Evolutionary conservation across 2,888 invertebrate genomes (phyloP).

Genomic region (Drosophila flavopinicola): DNA sequence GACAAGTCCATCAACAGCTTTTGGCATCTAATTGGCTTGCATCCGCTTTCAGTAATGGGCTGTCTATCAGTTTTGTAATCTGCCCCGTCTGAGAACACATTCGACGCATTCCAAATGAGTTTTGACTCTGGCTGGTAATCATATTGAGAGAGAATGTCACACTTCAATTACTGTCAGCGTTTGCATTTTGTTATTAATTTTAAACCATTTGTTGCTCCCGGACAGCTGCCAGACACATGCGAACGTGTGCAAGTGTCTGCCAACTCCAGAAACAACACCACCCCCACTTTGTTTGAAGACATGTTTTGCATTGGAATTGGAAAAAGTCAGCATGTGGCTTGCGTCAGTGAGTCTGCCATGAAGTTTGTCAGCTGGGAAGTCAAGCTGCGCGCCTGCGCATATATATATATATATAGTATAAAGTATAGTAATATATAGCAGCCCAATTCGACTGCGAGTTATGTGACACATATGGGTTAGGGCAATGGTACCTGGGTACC

Average conservation of each 20-base stretch:
- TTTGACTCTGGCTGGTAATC: constrained; percentile 59
- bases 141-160: constrained; percentile 69
- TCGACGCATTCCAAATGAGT: constrained; percentile 48
- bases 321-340: constrained; percentile 71
- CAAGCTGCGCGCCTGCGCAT: constrained; percentile 77
- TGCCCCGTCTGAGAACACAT: constrained; percentile 28
- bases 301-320: constrained; percentile 76
- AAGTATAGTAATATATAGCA: too few species aligned
- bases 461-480: constrained; percentile 66
- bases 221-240: constrained; percentile 70
- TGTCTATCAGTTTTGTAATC: constrained; percentile 48
- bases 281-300: constrained; percentile 37
- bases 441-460: constrained; percentile 55
- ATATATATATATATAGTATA: constrained; percentile 8
- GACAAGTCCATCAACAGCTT: constrained; percentile 43
- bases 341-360: constrained; percentile 63
- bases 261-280: neutral
- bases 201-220: constrained; percentile 40
- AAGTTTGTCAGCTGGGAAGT: constrained; percentile 35
- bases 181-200: constrained; percentile 67
- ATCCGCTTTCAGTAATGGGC: constrained; percentile 38
- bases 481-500: constrained; percentile 28
- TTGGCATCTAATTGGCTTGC: constrained; percentile 40
- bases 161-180: constrained; percentile 71
- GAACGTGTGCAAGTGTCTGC: constrained; percentile 51